phyloP scores from a whole-genome alignment of 2,888 invertebrate genomes.

The Noctua fimbriata region DNA sequence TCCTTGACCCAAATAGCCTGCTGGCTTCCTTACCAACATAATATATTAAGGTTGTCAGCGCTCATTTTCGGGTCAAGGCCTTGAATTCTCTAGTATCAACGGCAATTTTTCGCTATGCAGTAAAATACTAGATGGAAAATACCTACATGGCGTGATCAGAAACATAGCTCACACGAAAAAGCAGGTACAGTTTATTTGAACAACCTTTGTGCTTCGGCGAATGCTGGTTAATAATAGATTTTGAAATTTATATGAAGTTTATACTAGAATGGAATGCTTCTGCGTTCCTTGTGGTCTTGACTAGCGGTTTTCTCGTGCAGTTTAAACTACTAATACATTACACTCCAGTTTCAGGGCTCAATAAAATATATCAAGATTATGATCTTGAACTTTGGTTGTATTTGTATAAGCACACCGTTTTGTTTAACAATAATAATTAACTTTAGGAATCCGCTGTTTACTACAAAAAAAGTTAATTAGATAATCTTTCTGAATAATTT shows the following conservation, averaged over 20 bases:
- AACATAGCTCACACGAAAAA: constrained; percentile 16
- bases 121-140: constrained; percentile 26
- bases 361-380: background rate
- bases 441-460: background rate
- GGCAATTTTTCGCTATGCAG: constrained; percentile 41
- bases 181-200: constrained; percentile 40
- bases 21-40: constrained; percentile 43
- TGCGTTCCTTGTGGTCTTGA: constrained; percentile 10
- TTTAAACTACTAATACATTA: background rate
- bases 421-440: background rate
- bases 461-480: background rate
- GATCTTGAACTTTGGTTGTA: background rate
- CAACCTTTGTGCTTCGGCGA: constrained; percentile 30
- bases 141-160: constrained; percentile 26
- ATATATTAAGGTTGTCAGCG: constrained; percentile 42
- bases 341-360: background rate
- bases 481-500: background rate
- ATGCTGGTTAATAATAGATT: constrained; percentile 46
- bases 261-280: constrained; percentile 25
- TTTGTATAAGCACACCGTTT: background rate
- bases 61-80: constrained; percentile 57
- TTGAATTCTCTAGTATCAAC: constrained; percentile 24
- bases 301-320: background rate
- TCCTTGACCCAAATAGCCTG: constrained; percentile 61
- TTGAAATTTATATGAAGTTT: constrained; percentile 32